Conservation (phyloP, 1,140 invertebrate species). For the Drosophila nannoptera region DNA sequence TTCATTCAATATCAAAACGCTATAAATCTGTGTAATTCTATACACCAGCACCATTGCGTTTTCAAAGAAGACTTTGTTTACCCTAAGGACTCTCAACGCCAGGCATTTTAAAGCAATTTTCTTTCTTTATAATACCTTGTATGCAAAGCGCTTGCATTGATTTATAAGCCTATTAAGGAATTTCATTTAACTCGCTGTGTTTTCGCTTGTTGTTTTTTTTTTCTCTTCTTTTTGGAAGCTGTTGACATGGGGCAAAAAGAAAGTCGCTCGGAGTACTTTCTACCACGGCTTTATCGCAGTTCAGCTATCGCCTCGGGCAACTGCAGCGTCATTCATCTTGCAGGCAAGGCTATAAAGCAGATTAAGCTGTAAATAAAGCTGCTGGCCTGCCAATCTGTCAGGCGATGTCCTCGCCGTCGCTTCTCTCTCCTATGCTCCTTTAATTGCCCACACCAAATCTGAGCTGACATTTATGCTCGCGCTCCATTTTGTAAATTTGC, state of each 20-base stretch:
- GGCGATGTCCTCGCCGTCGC: conserved; percentile 31
- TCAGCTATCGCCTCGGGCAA: conserved; percentile 54
- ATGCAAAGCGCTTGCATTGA: conserved; percentile 6
- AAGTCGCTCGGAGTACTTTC: conserved; percentile 64
- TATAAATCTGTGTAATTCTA: background rate
- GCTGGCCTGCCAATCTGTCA: conserved; percentile 61
- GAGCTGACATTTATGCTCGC: conserved; percentile 71
- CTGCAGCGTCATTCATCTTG: conserved; percentile 65
- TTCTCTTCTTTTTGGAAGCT: conserved; percentile 19
- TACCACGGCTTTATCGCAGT: conserved; percentile 42
- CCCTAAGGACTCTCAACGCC: background rate
- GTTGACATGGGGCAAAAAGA: conserved; percentile 47
- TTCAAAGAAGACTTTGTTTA: background rate
- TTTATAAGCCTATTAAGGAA: conserved; percentile 18
- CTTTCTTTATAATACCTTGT: background rate
- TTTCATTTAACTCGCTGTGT: conserved; percentile 8
- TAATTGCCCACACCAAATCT: conserved; percentile 66
- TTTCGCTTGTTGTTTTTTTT: background rate
- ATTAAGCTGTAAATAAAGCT: conserved; percentile 72
- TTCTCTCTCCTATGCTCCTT: conserved; percentile 36
- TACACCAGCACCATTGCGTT: background rate
- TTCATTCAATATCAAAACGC: background rate
- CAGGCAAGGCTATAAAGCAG: conserved; percentile 42
- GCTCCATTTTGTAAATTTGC: conserved; percentile 65
- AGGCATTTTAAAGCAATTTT: background rate